Conservation (phyloP, 2,888 invertebrate genomes). For the Deladenus siricidicola region DNA sequence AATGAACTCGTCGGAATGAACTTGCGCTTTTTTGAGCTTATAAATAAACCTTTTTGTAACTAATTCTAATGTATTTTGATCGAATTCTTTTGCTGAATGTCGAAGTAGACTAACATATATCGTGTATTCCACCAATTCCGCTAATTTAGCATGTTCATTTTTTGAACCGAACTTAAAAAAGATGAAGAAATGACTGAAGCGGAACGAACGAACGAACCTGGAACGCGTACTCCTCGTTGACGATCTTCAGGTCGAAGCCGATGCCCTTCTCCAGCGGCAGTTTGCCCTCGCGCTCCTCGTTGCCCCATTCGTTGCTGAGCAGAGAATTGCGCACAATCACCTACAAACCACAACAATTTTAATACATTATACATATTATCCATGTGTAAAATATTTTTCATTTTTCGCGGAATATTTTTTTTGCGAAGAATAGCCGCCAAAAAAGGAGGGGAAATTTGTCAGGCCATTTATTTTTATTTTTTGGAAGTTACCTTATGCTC, state of each 20-base stretch:
- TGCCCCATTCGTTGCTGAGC: slow-evolving; percentile 50
- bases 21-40: neutral
- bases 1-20: too few species aligned
- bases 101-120: neutral
- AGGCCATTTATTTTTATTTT: too few species aligned
- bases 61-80: too few species aligned
- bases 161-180: too few species aligned
- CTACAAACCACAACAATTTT: slow-evolving; percentile 23
- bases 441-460: too few species aligned
- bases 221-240: slow-evolving; percentile 52
- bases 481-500: too few species aligned
- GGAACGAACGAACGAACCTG: too few species aligned
- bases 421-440: neutral
- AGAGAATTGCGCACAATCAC: slow-evolving; percentile 45
- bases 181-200: too few species aligned
- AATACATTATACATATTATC: neutral
- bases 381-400: neutral
- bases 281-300: slow-evolving; percentile 53
- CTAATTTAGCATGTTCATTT: neutral
- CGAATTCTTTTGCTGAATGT: neutral
- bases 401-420: neutral
- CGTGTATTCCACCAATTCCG: neutral
- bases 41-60: too few species aligned
- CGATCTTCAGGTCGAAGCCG: slow-evolving; percentile 51
- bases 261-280: slow-evolving; percentile 52